A percentile compares a stretch with the other conserved stretches of the same genome.
These are phyloP conservation scores for Sarcophaga caerulescens DNA, from an alignment of 2,888 invertebrate species.

Conservation along the genomic window DNA sequence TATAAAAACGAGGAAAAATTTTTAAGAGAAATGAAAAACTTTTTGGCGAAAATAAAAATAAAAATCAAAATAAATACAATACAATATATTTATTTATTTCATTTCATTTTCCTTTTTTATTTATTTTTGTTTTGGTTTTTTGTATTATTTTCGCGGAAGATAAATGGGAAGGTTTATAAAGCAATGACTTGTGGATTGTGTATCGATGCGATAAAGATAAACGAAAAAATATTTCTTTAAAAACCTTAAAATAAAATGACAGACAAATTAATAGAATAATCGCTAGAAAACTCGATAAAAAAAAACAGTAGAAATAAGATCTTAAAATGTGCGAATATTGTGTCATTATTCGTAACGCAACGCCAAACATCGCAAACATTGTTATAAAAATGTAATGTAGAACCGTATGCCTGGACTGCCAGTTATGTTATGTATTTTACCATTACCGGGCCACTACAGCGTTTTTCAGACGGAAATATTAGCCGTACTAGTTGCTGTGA, in stretches of 20 bases:
- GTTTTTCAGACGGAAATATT: too few relatives aligned
- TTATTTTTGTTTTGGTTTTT: conserved; percentile 35
- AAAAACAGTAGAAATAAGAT: too few relatives aligned
- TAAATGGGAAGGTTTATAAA: conserved; percentile 60
- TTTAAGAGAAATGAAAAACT: neutral
- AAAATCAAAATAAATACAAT: conserved; percentile 32
- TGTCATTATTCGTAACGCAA: too few relatives aligned
- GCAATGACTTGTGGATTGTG: conserved; percentile 53
- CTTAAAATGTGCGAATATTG: too few relatives aligned
- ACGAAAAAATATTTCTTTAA: conserved; percentile 29
- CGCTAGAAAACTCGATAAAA: too few relatives aligned
- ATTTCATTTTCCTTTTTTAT: neutral
- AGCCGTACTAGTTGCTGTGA: too few relatives aligned
- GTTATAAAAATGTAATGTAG: too few relatives aligned
- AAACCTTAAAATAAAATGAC: conserved; percentile 33
- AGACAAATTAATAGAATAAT: neutral
- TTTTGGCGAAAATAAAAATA: neutral
- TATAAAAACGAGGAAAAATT: neutral
- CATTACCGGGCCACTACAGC: too few relatives aligned
- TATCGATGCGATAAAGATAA: conserved; percentile 16
- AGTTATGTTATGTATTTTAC: too few relatives aligned
- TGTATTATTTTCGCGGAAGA: conserved; percentile 49
- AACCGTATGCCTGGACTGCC: too few relatives aligned
- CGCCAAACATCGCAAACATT: too few relatives aligned
- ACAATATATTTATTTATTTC: neutral